Percentiles rank a stretch among this genome's conserved stretches.
Evolutionary conservation across 2,888 invertebrate genomes (phyloP).

Genomic region (Ctena decussata): DNA sequence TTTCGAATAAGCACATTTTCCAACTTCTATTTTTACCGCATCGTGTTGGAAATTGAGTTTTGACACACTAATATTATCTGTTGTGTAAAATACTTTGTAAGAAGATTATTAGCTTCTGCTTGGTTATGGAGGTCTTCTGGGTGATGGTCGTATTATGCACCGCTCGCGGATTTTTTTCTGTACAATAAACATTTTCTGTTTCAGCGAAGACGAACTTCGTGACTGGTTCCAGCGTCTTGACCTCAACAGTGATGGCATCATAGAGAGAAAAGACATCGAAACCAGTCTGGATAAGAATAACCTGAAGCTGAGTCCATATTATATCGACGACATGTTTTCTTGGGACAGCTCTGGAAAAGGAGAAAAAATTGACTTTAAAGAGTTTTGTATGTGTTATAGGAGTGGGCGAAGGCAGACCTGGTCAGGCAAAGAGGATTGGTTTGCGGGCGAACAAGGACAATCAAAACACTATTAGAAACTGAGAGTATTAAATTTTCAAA

Average conservation of each 20-base stretch:
- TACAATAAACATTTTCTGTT: not conserved
- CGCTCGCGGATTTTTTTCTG: too few species aligned
- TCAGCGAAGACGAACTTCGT: slow-evolving; percentile 39
- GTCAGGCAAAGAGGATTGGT: not conserved
- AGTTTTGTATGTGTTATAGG: not conserved
- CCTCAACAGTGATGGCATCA: slow-evolving; percentile 35
- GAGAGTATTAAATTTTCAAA: too few species aligned
- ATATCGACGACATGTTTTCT: not conserved
- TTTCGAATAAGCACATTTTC: too few species aligned
- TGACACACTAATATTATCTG: too few species aligned
- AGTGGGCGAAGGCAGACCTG: not conserved
- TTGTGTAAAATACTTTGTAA: too few species aligned
- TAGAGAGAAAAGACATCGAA: slow-evolving; percentile 17
- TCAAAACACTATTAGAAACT: too few species aligned
- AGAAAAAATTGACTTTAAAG: slow-evolving; percentile 44
- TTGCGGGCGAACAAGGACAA: too few species aligned
- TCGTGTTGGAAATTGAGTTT: too few species aligned
- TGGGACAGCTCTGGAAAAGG: slow-evolving; percentile 14
- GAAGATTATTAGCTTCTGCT: too few species aligned
- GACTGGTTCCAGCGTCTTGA: slow-evolving; percentile 45
- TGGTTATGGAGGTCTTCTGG: too few species aligned
- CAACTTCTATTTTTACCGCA: too few species aligned
- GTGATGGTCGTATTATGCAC: too few species aligned
- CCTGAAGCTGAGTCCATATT: not conserved
- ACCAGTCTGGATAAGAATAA: not conserved